Evolutionary conservation across 2,797 vertebrate genomes (phyloP).

Genomic region (Gambelia wislizenii): DNA sequence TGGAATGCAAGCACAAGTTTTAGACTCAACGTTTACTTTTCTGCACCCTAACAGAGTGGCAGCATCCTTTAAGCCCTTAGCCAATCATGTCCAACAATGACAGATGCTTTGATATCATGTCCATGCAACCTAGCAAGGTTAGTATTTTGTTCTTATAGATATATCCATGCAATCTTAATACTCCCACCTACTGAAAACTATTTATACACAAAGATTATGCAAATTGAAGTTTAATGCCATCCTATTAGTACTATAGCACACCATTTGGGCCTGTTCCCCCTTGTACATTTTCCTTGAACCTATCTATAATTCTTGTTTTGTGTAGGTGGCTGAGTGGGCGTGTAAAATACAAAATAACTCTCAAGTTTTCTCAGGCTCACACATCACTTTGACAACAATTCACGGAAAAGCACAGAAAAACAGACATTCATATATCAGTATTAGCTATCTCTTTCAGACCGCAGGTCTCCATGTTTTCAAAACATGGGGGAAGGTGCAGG

Average conservation of each 20-base stretch:
- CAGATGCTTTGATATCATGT: not conserved
- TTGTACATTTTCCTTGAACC: not conserved
- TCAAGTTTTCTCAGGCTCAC: not conserved
- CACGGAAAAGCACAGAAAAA: conserved; percentile 10
- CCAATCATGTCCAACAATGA: not conserved
- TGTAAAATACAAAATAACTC: conserved; percentile 23
- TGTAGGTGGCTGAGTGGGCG: not conserved
- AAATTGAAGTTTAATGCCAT: not conserved
- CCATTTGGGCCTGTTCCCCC: not conserved
- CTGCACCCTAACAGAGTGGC: not conserved
- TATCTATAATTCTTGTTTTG: conserved; percentile 15
- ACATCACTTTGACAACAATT: conserved; percentile 19
- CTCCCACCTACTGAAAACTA: not conserved
- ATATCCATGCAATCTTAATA: not conserved
- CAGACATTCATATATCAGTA: conserved; percentile 8
- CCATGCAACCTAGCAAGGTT: not conserved
- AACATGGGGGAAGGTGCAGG: not conserved
- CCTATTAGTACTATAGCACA: not conserved
- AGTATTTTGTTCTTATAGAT: not conserved
- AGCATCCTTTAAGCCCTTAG: not conserved
- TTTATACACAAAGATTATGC: not conserved
- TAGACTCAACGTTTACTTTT: not conserved
- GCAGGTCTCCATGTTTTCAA: not conserved
- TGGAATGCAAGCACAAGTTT: not conserved
- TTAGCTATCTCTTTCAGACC: not conserved